Evolutionary conservation across 2,888 invertebrate genomes (phyloP).

Genomic region (Melinopterus prodromus): DNA sequence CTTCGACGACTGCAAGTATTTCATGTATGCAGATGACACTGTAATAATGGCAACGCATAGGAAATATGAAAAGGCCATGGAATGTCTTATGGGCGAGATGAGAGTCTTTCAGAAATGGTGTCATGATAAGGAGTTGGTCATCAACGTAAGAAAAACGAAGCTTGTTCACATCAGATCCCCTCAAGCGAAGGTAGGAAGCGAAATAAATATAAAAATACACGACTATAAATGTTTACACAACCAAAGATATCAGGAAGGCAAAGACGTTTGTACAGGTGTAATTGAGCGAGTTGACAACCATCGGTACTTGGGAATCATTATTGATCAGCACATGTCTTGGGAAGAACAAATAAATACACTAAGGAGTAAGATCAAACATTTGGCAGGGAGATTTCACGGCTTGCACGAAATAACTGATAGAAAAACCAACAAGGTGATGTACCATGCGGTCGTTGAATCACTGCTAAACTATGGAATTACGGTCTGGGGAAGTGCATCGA

Average conservation of each 20-base stretch:
- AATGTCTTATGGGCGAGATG: background rate
- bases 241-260: background rate
- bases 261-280: background rate
- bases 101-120: constrained; percentile 7
- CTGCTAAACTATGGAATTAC: background rate
- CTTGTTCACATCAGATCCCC: constrained; percentile 11
- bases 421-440: background rate
- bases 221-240: background rate
- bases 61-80: background rate
- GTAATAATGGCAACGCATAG: constrained; percentile 10
- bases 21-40: background rate
- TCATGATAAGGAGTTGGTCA: constrained; percentile 16
- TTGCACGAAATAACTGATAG: background rate
- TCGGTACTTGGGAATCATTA: background rate
- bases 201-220: background rate
- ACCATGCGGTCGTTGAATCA: background rate
- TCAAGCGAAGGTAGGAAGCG: background rate
- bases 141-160: background rate
- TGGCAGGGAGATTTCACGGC: background rate
- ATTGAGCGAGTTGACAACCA: background rate
- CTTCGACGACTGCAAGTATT: constrained; percentile 4
- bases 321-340: background rate
- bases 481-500: background rate
- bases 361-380: background rate
- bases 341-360: background rate